A percentile compares a stretch with the other conserved stretches of the same genome.
Conservation (phyloP, 2,888 invertebrate species). For the Hemicrepidius hirtus region DNA sequence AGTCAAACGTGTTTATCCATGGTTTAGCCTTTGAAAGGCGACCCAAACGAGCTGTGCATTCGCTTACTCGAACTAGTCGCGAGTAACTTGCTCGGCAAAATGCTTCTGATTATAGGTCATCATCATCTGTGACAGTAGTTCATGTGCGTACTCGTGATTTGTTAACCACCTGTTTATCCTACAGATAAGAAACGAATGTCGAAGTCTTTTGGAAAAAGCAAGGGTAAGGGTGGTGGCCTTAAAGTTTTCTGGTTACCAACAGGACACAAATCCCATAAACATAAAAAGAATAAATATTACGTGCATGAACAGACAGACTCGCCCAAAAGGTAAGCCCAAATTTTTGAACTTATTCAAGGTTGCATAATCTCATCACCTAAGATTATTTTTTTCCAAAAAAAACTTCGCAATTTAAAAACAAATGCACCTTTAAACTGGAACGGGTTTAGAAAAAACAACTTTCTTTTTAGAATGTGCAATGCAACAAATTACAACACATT, state of each 20-base stretch:
- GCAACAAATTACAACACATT: too few relatives aligned
- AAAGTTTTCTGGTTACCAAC: slow-evolving; percentile 54
- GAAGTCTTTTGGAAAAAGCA: slow-evolving; percentile 47
- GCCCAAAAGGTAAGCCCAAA: slow-evolving; percentile 29
- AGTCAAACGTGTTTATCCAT: slow-evolving; percentile 29
- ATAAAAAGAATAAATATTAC: slow-evolving; percentile 53
- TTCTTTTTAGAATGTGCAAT: too few relatives aligned
- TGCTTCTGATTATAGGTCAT: slow-evolving; percentile 44
- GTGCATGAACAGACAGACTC: slow-evolving; percentile 38
- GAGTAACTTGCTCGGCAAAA: slow-evolving; percentile 34
- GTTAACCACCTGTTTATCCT: slow-evolving; percentile 22
- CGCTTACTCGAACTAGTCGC: slow-evolving; percentile 40
- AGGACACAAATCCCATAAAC: slow-evolving; percentile 41
- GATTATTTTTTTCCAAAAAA: not conserved
- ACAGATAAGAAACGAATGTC: slow-evolving; percentile 33
- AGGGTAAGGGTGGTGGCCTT: slow-evolving; percentile 50
- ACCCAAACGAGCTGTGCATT: slow-evolving; percentile 28
- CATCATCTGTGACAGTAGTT: slow-evolving; percentile 30
- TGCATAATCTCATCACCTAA: slow-evolving; percentile 2
- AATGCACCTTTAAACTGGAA: too few relatives aligned
- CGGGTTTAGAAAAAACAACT: not conserved
- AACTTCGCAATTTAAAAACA: not conserved
- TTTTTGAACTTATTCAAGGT: slow-evolving; percentile 4
- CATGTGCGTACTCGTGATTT: slow-evolving; percentile 11
- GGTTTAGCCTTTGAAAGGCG: slow-evolving; percentile 27